These are phyloP conservation scores for Stomorhina lunata DNA, from an alignment of 2,888 invertebrate genomes.

Conservation along the genomic window DNA sequence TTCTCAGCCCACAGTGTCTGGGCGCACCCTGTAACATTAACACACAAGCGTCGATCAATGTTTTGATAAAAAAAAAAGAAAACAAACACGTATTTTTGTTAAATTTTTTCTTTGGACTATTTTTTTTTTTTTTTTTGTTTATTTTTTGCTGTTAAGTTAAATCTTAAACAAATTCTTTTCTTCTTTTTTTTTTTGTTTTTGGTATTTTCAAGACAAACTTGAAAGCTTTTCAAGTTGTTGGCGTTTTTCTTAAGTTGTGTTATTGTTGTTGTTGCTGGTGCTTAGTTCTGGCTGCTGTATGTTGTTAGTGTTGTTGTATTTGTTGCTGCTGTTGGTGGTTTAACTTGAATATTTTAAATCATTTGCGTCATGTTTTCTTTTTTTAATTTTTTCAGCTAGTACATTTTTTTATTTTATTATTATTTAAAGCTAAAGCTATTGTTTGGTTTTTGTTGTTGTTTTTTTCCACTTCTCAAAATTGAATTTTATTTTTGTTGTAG, in stretches of 20 bases:
- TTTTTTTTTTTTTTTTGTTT: conserved; percentile 5
- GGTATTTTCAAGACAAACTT: conserved; percentile 55
- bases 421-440: conserved; percentile 48
- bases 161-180: conserved; percentile 35
- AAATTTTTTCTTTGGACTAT: conserved; percentile 26
- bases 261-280: not conserved
- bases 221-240: conserved; percentile 65
- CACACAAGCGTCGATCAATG: conserved; percentile 15
- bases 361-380: conserved; percentile 65
- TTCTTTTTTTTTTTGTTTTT: not conserved
- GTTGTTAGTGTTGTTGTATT: conserved; percentile 32
- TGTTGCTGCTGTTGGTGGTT: conserved; percentile 17
- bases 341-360: conserved; percentile 42
- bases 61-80: conserved; percentile 7
- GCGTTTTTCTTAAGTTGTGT: conserved; percentile 18
- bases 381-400: conserved; percentile 40
- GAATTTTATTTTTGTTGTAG: conserved; percentile 43
- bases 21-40: conserved; percentile 32
- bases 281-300: conserved; percentile 15
- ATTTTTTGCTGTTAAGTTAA: conserved; percentile 39
- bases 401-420: too few species aligned
- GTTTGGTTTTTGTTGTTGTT: conserved; percentile 37
- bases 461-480: conserved; percentile 11
- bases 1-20: conserved; percentile 2
- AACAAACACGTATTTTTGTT: conserved; percentile 21